Evolutionary conservation across 1,140 invertebrate genomes (phyloP).

Genomic region (Trichoplusia ni): DNA sequence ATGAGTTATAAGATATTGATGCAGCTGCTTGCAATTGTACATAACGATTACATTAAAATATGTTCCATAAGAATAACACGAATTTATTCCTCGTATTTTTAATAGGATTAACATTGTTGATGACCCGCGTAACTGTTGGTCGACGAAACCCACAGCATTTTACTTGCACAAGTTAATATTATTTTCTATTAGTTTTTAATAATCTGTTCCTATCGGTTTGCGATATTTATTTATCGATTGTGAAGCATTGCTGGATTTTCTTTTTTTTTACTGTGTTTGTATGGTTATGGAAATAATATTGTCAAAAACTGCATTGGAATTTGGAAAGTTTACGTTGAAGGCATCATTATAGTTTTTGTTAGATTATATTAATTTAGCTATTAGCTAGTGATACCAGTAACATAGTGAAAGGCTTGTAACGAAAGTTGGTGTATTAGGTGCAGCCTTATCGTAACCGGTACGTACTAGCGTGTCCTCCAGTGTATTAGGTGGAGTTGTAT

Average conservation of each 20-base stretch:
- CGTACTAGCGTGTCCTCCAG: constrained; percentile 13
- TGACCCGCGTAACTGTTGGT: background rate
- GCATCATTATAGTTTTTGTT: constrained; percentile 15
- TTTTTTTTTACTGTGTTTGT: constrained; percentile 3
- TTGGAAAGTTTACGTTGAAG: constrained; percentile 12
- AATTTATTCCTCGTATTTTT: constrained; percentile 32
- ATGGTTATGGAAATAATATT: constrained; percentile 4
- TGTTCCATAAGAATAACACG: constrained; percentile 26
- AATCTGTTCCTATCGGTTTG: constrained; percentile 27
- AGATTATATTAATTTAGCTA: constrained; percentile 15
- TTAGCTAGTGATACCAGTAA: constrained; percentile 13
- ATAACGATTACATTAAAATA: constrained; percentile 23
- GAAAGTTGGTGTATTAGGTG: background rate
- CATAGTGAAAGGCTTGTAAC: constrained; percentile 3
- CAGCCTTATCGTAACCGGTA: constrained; percentile 11
- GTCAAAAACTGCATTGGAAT: background rate
- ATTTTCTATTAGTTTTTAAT: constrained; percentile 3
- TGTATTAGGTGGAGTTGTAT: constrained; percentile 27
- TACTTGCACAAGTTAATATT: constrained; percentile 26
- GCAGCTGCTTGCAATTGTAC: constrained; percentile 29
- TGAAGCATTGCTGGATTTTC: background rate
- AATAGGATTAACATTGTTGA: background rate
- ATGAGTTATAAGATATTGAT: constrained; percentile 21
- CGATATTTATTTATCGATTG: constrained; percentile 25
- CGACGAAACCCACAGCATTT: constrained; percentile 13